Evolutionary conservation across 2,113 vertebrate species (phyloP).

Genomic region (western clawed frog (Xenopus tropicalis)): DNA sequence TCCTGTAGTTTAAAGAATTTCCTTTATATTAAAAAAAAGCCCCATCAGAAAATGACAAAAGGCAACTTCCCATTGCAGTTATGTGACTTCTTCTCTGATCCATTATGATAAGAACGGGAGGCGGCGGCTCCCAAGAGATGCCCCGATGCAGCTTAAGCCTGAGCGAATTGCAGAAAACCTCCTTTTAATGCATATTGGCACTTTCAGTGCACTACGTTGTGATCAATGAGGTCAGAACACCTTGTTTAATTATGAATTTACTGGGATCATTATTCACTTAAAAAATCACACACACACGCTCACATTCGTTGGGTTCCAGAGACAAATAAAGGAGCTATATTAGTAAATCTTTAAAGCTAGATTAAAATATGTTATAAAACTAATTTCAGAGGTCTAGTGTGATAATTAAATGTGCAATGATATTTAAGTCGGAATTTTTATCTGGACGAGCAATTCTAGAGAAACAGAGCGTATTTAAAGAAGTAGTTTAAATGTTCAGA

Average conservation of each 20-base stretch:
- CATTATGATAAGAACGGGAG: background rate
- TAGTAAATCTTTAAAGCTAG: slow-evolving; percentile 42
- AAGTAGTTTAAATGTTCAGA: no score
- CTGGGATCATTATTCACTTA: slow-evolving; percentile 38
- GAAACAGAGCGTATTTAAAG: background rate
- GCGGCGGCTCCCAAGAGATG: background rate
- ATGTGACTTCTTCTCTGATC: background rate
- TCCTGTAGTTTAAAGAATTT: no score
- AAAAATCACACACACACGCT: slow-evolving; percentile 9
- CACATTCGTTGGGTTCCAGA: slow-evolving; percentile 31
- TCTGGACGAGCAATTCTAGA: slow-evolving; percentile 14
- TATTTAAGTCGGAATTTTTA: slow-evolving; percentile 35
- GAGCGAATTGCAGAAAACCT: slow-evolving; percentile 18
- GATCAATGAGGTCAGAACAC: slow-evolving; percentile 39
- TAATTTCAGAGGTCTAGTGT: slow-evolving; percentile 37
- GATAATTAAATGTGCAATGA: slow-evolving; percentile 45
- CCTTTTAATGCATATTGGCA: slow-evolving; percentile 34
- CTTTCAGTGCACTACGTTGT: slow-evolving; percentile 23
- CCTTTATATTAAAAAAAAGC: background rate
- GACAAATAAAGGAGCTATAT: slow-evolving; percentile 26
- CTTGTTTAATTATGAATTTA: slow-evolving; percentile 41
- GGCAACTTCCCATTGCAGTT: background rate
- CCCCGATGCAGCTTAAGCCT: background rate
- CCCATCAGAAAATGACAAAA: slow-evolving; percentile 1
- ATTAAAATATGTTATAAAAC: slow-evolving; percentile 29